Conservation (phyloP, 2,113 vertebrate genomes). For the Cygnus buccinator region DNA sequence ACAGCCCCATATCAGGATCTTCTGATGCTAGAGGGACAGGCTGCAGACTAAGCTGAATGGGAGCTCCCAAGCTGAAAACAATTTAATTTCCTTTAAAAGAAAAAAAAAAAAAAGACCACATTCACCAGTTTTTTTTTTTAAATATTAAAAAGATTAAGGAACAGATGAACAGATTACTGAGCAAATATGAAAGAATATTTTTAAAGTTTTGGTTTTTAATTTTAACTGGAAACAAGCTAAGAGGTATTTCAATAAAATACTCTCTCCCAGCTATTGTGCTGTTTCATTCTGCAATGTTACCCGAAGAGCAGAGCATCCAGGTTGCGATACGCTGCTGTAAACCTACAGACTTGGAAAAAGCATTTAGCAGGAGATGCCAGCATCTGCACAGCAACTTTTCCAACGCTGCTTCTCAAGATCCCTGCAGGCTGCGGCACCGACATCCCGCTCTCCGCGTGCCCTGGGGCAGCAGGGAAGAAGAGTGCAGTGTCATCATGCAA, state of each 20-base stretch:
- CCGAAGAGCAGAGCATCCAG: neutral
- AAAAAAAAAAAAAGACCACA: neutral
- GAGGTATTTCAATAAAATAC: constrained; percentile 40
- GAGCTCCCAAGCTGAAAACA: constrained; percentile 49
- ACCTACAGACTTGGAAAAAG: neutral
- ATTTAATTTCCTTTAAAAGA: constrained; percentile 77
- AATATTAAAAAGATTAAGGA: constrained; percentile 62
- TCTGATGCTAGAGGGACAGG: constrained; percentile 5
- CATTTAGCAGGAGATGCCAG: neutral
- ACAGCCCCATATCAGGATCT: constrained; percentile 55
- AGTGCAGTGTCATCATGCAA: neutral
- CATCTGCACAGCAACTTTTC: neutral
- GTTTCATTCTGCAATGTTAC: constrained; percentile 33
- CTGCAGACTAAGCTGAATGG: constrained; percentile 30
- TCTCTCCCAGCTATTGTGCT: constrained; percentile 1
- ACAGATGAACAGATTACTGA: constrained; percentile 70
- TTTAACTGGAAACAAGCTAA: constrained; percentile 16
- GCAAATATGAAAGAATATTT: constrained; percentile 43
- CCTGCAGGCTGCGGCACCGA: neutral
- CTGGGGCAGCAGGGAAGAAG: neutral
- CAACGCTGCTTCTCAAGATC: neutral
- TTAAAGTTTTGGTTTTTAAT: neutral
- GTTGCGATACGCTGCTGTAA: neutral
- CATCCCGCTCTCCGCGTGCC: neutral
- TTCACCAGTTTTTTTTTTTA: neutral